Evolutionary conservation across 2,113 vertebrate genomes (phyloP).

Genomic region (Elephas maximus): DNA sequence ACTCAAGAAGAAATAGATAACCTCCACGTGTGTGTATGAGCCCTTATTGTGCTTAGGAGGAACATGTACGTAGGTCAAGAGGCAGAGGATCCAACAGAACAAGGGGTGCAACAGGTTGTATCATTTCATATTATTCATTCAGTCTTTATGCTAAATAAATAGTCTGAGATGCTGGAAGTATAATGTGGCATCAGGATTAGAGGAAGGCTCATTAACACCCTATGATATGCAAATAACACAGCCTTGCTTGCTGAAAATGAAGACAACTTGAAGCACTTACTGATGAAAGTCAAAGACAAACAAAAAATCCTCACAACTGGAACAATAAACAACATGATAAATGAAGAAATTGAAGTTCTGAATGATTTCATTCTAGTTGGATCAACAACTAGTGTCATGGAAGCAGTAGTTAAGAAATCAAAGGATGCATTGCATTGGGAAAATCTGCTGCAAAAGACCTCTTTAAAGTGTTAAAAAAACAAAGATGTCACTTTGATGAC

Average conservation of each 20-base stretch:
- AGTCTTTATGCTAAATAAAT: neutral
- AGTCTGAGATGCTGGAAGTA: neutral
- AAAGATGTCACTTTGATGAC: neutral
- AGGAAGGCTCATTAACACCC: neutral
- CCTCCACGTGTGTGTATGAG: neutral
- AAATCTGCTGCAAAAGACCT: neutral
- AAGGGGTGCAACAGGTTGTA: neutral
- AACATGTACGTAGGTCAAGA: neutral
- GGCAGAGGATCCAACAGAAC: neutral
- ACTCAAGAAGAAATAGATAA: neutral
- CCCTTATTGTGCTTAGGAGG: neutral
- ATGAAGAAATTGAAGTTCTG: neutral
- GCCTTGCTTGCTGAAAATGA: neutral
- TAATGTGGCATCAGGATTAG: neutral
- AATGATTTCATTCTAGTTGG: neutral
- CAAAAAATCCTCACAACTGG: no score
- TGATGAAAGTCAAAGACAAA: neutral
- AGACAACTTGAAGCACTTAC: neutral
- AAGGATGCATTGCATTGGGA: neutral
- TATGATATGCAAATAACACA: neutral
- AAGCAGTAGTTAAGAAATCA: neutral
- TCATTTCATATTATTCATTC: neutral
- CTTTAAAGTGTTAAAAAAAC: neutral
- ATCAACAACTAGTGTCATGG: neutral
- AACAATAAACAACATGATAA: neutral